Evolutionary conservation across 2,113 vertebrate species (phyloP).

Genomic region (Xenopus laevis): DNA sequence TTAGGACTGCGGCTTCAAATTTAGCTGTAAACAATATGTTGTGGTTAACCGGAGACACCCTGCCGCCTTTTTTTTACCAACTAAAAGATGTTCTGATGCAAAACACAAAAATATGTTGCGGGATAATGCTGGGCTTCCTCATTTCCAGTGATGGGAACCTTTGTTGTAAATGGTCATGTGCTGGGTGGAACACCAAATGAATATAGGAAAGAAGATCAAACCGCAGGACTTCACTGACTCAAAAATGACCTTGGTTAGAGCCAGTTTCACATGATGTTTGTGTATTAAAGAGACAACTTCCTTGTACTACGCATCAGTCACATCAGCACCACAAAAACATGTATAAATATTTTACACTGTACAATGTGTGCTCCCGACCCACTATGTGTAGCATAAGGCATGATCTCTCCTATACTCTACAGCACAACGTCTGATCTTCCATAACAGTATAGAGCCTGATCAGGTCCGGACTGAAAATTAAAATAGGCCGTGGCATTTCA

Average conservation of each 20-base stretch:
- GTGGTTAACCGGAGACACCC: conserved; percentile 20
- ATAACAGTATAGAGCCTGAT: too few relatives aligned
- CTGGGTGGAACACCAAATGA: neutral
- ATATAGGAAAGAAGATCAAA: neutral
- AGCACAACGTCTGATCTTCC: too few relatives aligned
- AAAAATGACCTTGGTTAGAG: neutral
- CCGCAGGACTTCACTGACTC: neutral
- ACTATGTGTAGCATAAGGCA: too few relatives aligned
- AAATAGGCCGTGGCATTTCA: too few relatives aligned
- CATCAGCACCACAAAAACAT: too few relatives aligned
- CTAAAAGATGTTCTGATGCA: neutral
- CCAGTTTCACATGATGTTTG: too few relatives aligned
- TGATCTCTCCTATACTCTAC: too few relatives aligned
- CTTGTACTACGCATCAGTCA: too few relatives aligned
- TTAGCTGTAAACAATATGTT: conserved; percentile 8
- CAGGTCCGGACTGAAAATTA: too few relatives aligned
- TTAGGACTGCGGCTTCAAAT: neutral
- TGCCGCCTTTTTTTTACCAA: neutral
- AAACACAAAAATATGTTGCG: neutral
- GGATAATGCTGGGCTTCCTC: conserved; percentile 16
- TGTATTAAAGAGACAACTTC: too few relatives aligned
- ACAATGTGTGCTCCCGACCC: too few relatives aligned
- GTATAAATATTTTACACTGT: too few relatives aligned
- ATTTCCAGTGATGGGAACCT: conserved; percentile 15
- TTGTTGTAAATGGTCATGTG: conserved; percentile 7